Evolutionary conservation across 1,140 invertebrate genomes (phyloP), one percentile per base, ranked within the genome.

Genomic region (Ectropis grisescens): DNA sequence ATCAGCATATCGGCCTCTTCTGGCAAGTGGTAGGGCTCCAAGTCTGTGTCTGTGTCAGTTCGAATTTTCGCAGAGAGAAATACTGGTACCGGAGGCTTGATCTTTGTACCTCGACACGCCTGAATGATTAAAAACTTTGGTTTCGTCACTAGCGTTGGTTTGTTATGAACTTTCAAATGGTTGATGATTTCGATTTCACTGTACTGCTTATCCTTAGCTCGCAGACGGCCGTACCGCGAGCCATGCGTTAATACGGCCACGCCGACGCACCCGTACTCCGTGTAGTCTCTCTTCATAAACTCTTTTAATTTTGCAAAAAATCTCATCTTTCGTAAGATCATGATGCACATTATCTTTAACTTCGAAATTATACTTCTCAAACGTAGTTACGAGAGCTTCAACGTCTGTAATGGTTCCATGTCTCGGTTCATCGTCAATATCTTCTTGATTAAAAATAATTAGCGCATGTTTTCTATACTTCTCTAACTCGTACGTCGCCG

Each of bases 371-470:
- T 49, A 68, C 29, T 45, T 53, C 3, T 40, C 24, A 30, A 79
- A 71, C 0, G 70, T 79, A 0, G 14, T 38, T 13, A 27, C 49
- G 12, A 79, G 38, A 7, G 47, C 37, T 3, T 57, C 40, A 0
- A 62, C 67, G 15, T 79, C 74, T 36, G 66, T 53, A 8, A 60
- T 47, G 6, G 69, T 69, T 2, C 70, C 70, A n/a, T 48, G n/a
- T 35, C 70, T 58, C 1, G 53, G 52, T 27, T 56, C 58, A 2
- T 65, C 67, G 2, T 50, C 40, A 7, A 79, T 44, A 8, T 62
- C 54, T 22, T 54, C 47, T 27, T 76, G 71, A 41, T 79, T 76
- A 26, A 79, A 74, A 22, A 76, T 71, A 7, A 75, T 48, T 11
- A 79, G 29, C 14, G 40, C 58, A 29, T 76, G 67, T 34, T 68